Percentiles rank a stretch among this genome's conserved stretches.
Evolutionary conservation across 2,113 vertebrate species (phyloP).

Genomic region (Pavo muticus): DNA sequence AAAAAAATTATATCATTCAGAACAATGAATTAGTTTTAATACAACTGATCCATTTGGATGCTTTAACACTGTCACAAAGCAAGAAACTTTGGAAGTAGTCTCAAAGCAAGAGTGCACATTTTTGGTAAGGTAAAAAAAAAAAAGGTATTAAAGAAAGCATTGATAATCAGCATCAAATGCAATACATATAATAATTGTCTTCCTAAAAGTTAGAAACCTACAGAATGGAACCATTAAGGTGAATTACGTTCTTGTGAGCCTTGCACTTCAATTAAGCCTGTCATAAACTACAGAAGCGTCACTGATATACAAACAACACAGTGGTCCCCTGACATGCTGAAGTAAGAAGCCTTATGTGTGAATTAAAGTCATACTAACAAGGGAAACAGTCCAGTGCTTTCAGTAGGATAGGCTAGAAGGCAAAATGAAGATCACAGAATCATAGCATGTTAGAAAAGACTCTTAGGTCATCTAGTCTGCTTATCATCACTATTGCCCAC

Average conservation of each 20-base stretch:
- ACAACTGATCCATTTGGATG: neutral
- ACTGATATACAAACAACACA: fast-evolving
- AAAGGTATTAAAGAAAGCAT: neutral
- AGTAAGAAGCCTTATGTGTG: neutral
- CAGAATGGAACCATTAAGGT: neutral
- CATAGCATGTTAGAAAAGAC: too few relatives aligned
- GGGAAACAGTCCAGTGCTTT: neutral
- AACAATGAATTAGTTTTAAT: neutral
- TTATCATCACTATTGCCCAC: too few relatives aligned
- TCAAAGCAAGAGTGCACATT: neutral
- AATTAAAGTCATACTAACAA: neutral
- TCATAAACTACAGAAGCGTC: fast-evolving
- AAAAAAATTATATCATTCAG: neutral
- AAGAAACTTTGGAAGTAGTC: neutral
- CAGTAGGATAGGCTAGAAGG: neutral
- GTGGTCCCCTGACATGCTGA: fast-evolving
- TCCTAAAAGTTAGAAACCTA: neutral
- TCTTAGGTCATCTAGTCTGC: too few relatives aligned
- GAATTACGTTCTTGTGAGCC: neutral
- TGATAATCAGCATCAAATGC: neutral
- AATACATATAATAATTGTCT: neutral
- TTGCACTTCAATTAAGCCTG: neutral
- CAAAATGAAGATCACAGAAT: neutral
- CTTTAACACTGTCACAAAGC: neutral
- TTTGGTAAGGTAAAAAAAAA: neutral